A percentile compares a stretch with the other conserved stretches of the same genome.
Evolutionary conservation across 1,140 invertebrate species (phyloP).

Genomic region (Caenorhabditis briggsae): DNA sequence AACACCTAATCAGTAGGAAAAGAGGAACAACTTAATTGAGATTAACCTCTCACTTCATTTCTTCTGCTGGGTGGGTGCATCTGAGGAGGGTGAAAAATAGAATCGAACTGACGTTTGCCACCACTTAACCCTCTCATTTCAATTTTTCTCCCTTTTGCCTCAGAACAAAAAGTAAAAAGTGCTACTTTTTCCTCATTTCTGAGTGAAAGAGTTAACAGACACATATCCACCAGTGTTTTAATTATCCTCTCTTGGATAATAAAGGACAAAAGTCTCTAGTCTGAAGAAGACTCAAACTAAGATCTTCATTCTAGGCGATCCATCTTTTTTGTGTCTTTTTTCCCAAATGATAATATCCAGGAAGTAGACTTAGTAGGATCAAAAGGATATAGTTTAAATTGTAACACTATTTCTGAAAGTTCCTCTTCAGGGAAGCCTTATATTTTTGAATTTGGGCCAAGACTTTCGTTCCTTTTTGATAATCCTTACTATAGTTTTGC

Average conservation of each 20-base stretch:
- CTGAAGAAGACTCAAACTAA: neutral
- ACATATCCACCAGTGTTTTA: constrained; percentile 18
- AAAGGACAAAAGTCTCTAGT: constrained; percentile 9
- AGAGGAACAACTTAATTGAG: neutral
- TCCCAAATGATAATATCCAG: neutral
- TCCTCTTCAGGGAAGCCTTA: neutral
- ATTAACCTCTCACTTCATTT: neutral
- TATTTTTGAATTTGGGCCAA: no score
- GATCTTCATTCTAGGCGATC: neutral
- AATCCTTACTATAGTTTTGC: no score
- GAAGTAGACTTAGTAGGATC: no score
- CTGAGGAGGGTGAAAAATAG: neutral
- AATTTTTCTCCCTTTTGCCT: neutral
- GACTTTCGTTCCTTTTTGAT: no score
- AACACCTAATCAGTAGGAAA: neutral
- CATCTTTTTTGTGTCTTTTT: neutral
- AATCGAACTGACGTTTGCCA: neutral
- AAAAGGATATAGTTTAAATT: no score
- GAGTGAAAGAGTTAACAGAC: neutral
- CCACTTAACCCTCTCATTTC: neutral
- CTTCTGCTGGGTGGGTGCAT: neutral
- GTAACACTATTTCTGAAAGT: no score
- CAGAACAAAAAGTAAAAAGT: constrained; percentile 6
- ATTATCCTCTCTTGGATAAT: constrained; percentile 6
- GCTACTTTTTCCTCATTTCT: constrained; percentile 4